Conservation (phyloP, 2,797 vertebrate genomes). For the Agapornis canus region DNA sequence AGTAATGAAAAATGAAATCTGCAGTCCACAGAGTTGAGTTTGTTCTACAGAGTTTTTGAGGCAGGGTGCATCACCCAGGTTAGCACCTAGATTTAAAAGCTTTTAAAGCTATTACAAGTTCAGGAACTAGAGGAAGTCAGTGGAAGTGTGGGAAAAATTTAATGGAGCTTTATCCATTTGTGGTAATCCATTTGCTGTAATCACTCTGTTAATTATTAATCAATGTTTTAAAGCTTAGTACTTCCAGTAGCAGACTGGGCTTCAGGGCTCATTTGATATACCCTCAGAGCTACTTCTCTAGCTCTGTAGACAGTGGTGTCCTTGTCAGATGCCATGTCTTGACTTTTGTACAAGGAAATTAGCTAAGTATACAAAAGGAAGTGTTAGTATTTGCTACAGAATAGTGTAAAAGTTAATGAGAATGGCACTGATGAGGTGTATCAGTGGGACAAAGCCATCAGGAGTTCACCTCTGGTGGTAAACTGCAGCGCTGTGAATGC, state of each 20-base stretch:
- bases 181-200: neutral
- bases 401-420: conserved; percentile 79
- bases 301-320: neutral
- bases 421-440: conserved; percentile 72
- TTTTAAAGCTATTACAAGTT: neutral
- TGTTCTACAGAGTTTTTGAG: neutral
- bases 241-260: neutral
- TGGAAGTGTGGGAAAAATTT: neutral
- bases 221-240: neutral
- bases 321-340: neutral
- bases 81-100: neutral
- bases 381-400: conserved; percentile 77
- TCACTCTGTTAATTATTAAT: neutral
- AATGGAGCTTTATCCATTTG: neutral
- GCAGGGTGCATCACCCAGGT: neutral
- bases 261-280: neutral
- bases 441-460: conserved; percentile 35
- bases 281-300: neutral
- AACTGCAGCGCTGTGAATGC: neutral
- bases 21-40: neutral
- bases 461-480: neutral
- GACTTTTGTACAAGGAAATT: neutral
- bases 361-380: neutral
- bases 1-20: neutral
- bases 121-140: neutral